phyloP scores from a whole-genome alignment of 2,888 invertebrate genomes.

The Chelonus formosanus region DNA sequence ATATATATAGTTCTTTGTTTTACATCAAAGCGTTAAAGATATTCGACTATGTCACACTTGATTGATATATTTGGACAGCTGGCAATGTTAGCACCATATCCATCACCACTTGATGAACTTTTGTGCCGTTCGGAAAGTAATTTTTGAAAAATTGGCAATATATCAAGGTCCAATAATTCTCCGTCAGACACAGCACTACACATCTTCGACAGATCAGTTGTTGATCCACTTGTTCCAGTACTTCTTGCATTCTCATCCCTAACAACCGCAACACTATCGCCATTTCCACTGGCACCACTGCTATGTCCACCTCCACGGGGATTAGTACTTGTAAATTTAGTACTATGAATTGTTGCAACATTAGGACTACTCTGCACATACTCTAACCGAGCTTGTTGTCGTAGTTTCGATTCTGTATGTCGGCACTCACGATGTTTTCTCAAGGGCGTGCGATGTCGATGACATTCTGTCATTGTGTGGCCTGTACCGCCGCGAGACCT shows the following conservation, averaged over 20 bases:
- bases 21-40: conserved; percentile 71
- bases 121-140: conserved; percentile 84
- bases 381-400: conserved; percentile 61
- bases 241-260: conserved; percentile 20
- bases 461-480: conserved; percentile 50
- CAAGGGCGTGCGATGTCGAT: conserved; percentile 50
- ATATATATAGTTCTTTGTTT: no score
- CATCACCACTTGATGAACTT: conserved; percentile 72
- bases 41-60: conserved; percentile 95
- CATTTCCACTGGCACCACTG: conserved; percentile 34
- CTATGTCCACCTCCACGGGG: conserved; percentile 61
- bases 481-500: conserved; percentile 42
- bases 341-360: conserved; percentile 67
- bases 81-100: conserved; percentile 79
- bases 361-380: conserved; percentile 73
- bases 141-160: conserved; percentile 91
- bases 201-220: conserved; percentile 65
- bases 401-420: conserved; percentile 57
- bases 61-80: conserved; percentile 95
- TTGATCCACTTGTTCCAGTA: conserved; percentile 49
- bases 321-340: conserved; percentile 67
- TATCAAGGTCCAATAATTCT: conserved; percentile 84
- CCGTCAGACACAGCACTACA: conserved; percentile 85
- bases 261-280: conserved; percentile 33
- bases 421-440: conserved; percentile 53